Evolutionary conservation across 2,113 vertebrate genomes (phyloP), one percentile per base, ranked within the genome.

Genomic region (Calypte anna): DNA sequence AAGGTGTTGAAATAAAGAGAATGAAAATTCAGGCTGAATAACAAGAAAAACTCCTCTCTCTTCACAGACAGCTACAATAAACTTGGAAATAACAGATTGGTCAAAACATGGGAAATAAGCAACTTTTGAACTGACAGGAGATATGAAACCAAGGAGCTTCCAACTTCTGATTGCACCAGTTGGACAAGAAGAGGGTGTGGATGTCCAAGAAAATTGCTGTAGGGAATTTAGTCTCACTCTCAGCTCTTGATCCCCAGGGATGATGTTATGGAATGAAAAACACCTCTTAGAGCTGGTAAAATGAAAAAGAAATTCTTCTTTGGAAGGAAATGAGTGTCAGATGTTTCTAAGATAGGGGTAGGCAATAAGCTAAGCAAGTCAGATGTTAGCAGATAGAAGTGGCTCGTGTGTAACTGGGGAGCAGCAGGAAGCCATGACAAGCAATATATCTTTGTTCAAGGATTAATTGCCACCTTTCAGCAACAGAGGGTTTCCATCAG

Each of bases 151-250:
- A 10, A 76, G 74, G 4, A 50, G 61, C 28, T 91, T 67, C 90
- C 54, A 25, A 3, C 72, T 83, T 91, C 38, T 93, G 77, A 93
- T 64, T 91, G 67, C 50, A 68, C 68, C 92, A 64, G 82, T 0
- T 57, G 91, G 84, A 83, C 50, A 86, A 93, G 51, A 31, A 54
- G 20, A 84, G 74, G 50, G 36, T 77, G 70, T 69, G 62, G 63
- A 82, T 74, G 94, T 57, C 88, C 92, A 40, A 93, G 77, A 77
- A 95, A 96, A 96, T 94, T 86, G 83, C 87, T 82, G 90, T 51
- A 33, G 86, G 96, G 83, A 93, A 82, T 88, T 93, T 64, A 86
- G 58, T 63, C 78, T 93, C 86, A 14, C 64, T 55, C 3, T 25
- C 92, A 88, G 76, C 67, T 91, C 83, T 89, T 76, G 81, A 59